These are phyloP conservation scores for Homarus gammarus DNA, from an alignment of 2,888 invertebrate genomes.

Conservation along the genomic window DNA sequence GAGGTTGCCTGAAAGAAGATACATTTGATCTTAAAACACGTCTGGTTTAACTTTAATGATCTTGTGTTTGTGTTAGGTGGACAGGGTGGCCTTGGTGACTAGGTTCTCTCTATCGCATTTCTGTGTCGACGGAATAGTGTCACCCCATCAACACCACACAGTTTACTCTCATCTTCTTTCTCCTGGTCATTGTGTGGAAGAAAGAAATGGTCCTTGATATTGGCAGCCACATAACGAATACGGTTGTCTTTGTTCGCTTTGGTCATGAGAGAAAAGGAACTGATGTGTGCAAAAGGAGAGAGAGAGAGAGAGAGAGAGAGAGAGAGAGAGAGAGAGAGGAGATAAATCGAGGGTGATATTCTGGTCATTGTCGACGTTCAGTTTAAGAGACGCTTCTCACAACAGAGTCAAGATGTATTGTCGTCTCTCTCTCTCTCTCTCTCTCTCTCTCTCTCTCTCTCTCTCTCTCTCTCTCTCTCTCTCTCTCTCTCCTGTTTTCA, in stretches of 20 bases:
- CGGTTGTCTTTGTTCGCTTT: not conserved
- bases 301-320: too few species aligned
- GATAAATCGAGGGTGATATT: not conserved
- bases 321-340: too few species aligned
- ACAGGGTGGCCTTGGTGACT: too few species aligned
- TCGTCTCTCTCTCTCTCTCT: not conserved
- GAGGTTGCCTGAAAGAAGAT: too few species aligned
- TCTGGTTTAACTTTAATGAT: too few species aligned
- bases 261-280: too few species aligned
- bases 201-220: not conserved
- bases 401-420: not conserved
- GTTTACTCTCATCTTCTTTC: not conserved
- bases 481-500: too few species aligned
- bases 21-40: too few species aligned
- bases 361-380: not conserved
- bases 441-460: not conserved
- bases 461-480: not conserved
- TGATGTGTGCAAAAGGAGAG: too few species aligned
- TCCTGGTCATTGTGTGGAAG: not conserved
- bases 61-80: too few species aligned
- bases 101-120: too few species aligned
- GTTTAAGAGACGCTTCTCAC: not conserved
- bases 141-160: not conserved
- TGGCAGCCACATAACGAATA: not conserved
- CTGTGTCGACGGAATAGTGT: too few species aligned